Percentiles rank a stretch among this genome's conserved stretches.
Evolutionary conservation across 2,888 invertebrate genomes (phyloP).

Genomic region (Lampropteryx suffumata): DNA sequence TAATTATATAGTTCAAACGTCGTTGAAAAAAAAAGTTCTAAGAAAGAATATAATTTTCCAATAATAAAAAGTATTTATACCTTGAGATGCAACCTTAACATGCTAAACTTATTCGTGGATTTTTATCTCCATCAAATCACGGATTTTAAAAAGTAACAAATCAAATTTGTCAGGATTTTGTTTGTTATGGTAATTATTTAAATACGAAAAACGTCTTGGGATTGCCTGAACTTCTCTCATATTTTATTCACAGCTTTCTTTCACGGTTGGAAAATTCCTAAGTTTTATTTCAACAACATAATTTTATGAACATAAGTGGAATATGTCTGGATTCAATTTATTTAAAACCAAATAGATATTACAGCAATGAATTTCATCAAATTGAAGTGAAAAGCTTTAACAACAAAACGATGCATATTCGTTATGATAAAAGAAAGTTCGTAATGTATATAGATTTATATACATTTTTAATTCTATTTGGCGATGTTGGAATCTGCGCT

Average conservation of each 20-base stretch:
- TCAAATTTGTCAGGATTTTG: constrained; percentile 73
- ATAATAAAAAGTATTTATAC: too few relatives aligned
- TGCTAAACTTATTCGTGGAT: not conserved
- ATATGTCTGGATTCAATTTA: not conserved
- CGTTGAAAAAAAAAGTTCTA: too few relatives aligned
- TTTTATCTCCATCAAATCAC: constrained; percentile 19
- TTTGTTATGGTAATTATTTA: constrained; percentile 82
- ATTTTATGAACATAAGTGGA: constrained; percentile 17
- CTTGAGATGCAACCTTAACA: too few relatives aligned
- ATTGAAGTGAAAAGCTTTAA: not conserved
- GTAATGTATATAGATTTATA: constrained; percentile 1
- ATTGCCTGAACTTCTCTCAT: constrained; percentile 78
- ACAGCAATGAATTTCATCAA: too few relatives aligned
- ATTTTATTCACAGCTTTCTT: constrained; percentile 79
- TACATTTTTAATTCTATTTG: constrained; percentile 14
- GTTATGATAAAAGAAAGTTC: too few relatives aligned
- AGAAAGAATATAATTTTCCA: too few relatives aligned
- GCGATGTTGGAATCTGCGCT: constrained; percentile 11
- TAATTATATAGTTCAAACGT: too few relatives aligned
- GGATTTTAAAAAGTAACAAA: constrained; percentile 81
- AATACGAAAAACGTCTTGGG: constrained; percentile 80
- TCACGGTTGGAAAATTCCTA: constrained; percentile 71
- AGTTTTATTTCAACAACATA: constrained; percentile 44
- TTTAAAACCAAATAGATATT: too few relatives aligned
- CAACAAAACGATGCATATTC: not conserved